Evolutionary conservation across 2,797 vertebrate genomes (phyloP).

Genomic region (Hemitrygon akajei): DNA sequence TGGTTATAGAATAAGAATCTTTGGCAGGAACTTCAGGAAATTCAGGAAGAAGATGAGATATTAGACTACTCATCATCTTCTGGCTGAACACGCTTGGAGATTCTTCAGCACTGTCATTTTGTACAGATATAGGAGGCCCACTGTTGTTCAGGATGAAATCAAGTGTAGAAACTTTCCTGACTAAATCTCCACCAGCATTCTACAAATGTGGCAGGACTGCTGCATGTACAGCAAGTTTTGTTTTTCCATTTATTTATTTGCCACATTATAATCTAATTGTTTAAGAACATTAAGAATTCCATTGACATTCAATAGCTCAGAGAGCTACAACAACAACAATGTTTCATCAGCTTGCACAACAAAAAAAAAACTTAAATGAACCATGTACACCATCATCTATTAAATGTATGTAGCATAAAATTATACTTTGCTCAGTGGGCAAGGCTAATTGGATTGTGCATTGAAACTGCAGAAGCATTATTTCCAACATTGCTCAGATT

Average conservation of each 20-base stretch:
- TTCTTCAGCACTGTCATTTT: neutral
- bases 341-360: neutral
- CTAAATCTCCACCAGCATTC: no score
- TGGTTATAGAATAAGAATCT: no score
- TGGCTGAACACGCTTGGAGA: neutral
- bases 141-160: no score
- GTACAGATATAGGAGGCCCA: no score
- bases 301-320: neutral
- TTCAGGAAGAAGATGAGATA: no score
- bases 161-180: no score
- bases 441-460: slow-evolving; percentile 1
- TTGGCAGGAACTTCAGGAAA: no score
- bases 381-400: neutral
- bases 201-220: no score
- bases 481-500: neutral
- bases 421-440: neutral
- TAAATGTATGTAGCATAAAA: neutral
- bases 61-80: no score
- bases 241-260: no score
- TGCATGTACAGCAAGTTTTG: no score
- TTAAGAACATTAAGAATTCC: neutral
- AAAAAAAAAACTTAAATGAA: neutral
- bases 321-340: neutral
- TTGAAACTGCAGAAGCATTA: neutral
- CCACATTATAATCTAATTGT: neutral